Evolutionary conservation across 2,797 vertebrate species (phyloP), one percentile per base, ranked within the genome.

Genomic region (Bryconaethiops microstoma): DNA sequence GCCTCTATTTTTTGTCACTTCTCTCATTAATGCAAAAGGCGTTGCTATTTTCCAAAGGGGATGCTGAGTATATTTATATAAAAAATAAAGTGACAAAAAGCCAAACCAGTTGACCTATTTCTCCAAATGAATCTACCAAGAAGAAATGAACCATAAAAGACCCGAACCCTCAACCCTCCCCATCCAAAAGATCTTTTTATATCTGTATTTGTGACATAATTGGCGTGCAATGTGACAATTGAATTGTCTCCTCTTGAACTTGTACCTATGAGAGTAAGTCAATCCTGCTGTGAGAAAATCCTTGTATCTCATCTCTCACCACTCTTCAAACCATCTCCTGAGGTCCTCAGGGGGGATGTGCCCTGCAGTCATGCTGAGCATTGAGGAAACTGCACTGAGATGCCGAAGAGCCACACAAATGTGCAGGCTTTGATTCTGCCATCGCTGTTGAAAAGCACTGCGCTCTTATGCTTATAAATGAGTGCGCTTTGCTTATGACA

Each of bases 401-500:
- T 50, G 39, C 42, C 71, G 29, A 68, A 60, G 65, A 21, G 7
- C 60, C 29, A 4, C 4, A 64, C 1, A 25, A 72, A 73, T 0
- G 0, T 52, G 29, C 23, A 54, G 0, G 12, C n/a, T 76, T 39
- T 83, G 63, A 21, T 76, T 76, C 57, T 50, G 81, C 75, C 60
- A 59, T 64, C 25, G 52, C 45, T 55, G 17, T 16, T 67, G 39
- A 73, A 77, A 69, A 77, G 82, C 80, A 39, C 23, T 42, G 12
- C 71, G 59, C 73, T 79, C 72, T 76, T 79, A 55, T 76, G 77
- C 68, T 77, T 69, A 77, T 74, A 82, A 82, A 85, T 82, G 25
- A 75, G 21, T 67, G 72, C 0, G 7, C 39, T 79, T 71, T 83
- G 69, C 45, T 68, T 76, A 45, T 57, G 81, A 50, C 42, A 55